Base-by-base conservation (phyloP, 2,797 vertebrate species). In the Lepilemur septentrionalis region DNA sequence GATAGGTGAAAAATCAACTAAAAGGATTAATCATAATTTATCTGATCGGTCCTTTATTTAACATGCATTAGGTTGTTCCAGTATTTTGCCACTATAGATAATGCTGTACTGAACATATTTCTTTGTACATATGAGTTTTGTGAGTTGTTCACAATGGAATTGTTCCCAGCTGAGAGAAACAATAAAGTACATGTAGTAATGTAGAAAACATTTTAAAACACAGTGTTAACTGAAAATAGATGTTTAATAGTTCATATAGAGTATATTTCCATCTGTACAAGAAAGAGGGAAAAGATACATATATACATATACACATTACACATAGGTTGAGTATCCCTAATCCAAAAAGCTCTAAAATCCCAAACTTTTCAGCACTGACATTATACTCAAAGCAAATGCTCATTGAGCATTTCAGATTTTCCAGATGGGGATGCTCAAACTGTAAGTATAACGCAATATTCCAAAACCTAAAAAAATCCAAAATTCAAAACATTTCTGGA, bases 1-100 rank as follows among this genome's bases (percentile, higher is more conserved):
- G 67, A 80, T 0, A 91, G 6, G 11, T 46, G 4, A 81, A 72
- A 83, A 63, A 76, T 89, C 43, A 94, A 61, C 43, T 73, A 14
- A 32, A 57, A 94, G 61, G 35, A 78, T 85, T 38, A 91, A 87
- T 35, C 28, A 91, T 61, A 80, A 94, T 80, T 92, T 79, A 57
- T 41, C 63, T 93, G 72, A 48, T 43, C 15, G 84, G 30, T 18
- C 55, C 28, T 81, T 93, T 63, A 91, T 83, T 93, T 89, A 94
- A 78, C 2, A 38, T 89, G 35, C 70, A 73, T 69, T 48, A 91
- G 41, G 32, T 89, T 55, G 43, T 80, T 87, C 50, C 9, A 22
- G 28, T 57, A 43, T 70, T 80, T 83, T 76, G 78, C 76, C 55
- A 41, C 43, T 63, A 70, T 7, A 43, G 1, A 46, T 3, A 30